Percentiles rank a stretch among this genome's conserved stretches.
These are phyloP conservation scores for Lasioglossum pauxillum DNA, from an alignment of 2,888 invertebrate species.

Conservation along the genomic window DNA sequence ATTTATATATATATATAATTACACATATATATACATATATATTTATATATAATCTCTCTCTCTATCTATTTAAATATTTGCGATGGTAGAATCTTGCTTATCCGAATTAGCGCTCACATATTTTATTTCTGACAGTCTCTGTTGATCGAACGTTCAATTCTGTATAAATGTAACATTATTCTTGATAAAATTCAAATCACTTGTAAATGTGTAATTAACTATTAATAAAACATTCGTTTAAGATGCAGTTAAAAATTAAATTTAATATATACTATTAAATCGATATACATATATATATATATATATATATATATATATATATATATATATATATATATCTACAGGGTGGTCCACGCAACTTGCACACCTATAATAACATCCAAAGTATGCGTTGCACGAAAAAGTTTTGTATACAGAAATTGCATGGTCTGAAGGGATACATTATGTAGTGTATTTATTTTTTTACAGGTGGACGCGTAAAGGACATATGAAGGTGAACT, in stretches of 20 bases:
- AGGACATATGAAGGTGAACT: too few species aligned
- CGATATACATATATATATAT: neutral
- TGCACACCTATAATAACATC: too few species aligned
- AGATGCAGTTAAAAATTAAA: slow-evolving; percentile 6
- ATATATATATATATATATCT: too few species aligned
- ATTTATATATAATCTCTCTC: slow-evolving; percentile 56
- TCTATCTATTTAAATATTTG: slow-evolving; percentile 60
- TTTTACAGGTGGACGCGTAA: too few species aligned
- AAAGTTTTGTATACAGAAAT: too few species aligned
- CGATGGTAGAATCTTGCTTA: slow-evolving; percentile 54
- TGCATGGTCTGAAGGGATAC: too few species aligned
- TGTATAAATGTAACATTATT: neutral
- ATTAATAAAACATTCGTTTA: neutral
- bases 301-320: too few species aligned
- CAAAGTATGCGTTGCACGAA: too few species aligned
- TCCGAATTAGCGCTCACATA: slow-evolving; percentile 21
- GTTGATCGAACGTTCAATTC: slow-evolving; percentile 38
- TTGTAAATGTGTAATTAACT: neutral
- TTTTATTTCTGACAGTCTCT: slow-evolving; percentile 27
- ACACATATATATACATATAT: slow-evolving; percentile 21
- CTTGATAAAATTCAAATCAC: neutral
- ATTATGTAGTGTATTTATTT: too few species aligned
- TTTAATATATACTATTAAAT: slow-evolving; percentile 1
- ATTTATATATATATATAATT: slow-evolving; percentile 36
- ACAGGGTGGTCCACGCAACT: too few species aligned